A percentile compares a stretch with the other conserved stretches of the same genome.
Evolutionary conservation across 2,888 invertebrate genomes (phyloP).

Genomic region (Melipona beecheii): DNA sequence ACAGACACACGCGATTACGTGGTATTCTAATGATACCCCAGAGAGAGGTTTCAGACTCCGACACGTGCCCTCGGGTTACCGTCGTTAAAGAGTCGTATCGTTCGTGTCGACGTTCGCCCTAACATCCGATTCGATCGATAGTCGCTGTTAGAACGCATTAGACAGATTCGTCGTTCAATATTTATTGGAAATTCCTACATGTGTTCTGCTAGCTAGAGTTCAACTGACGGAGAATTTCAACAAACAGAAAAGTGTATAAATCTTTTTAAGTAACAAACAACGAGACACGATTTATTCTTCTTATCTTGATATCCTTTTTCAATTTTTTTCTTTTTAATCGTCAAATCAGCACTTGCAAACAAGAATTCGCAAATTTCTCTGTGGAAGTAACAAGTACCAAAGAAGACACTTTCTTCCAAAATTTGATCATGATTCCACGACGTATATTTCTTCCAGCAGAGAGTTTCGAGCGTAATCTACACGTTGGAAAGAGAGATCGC

Average conservation of each 20-base stretch:
- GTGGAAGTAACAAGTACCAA: not conserved
- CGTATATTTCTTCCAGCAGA: not conserved
- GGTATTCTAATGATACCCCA: slow-evolving; percentile 70
- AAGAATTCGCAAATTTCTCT: no score
- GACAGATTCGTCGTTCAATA: slow-evolving; percentile 18
- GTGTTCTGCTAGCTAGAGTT: not conserved
- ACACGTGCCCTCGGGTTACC: slow-evolving; percentile 62
- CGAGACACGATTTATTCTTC: not conserved
- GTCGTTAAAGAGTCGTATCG: slow-evolving; percentile 62
- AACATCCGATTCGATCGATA: slow-evolving; percentile 57
- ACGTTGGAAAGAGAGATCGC: slow-evolving; percentile 28
- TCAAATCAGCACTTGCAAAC: no score
- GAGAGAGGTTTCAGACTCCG: slow-evolving; percentile 68
- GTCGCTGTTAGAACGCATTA: slow-evolving; percentile 23
- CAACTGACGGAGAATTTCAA: no score
- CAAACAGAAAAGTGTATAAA: not conserved
- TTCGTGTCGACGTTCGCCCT: slow-evolving; percentile 43
- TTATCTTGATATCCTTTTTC: no score
- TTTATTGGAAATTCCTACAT: not conserved
- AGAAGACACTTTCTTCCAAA: not conserved
- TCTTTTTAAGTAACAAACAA: not conserved
- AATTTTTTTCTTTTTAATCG: no score
- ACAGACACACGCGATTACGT: slow-evolving; percentile 66
- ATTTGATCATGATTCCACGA: not conserved
- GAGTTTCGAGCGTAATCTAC: not conserved